A percentile compares a stretch with the other conserved stretches of the same genome.
phyloP scores from a whole-genome alignment of 2,888 invertebrate species.

The Cheilosia grossa region DNA sequence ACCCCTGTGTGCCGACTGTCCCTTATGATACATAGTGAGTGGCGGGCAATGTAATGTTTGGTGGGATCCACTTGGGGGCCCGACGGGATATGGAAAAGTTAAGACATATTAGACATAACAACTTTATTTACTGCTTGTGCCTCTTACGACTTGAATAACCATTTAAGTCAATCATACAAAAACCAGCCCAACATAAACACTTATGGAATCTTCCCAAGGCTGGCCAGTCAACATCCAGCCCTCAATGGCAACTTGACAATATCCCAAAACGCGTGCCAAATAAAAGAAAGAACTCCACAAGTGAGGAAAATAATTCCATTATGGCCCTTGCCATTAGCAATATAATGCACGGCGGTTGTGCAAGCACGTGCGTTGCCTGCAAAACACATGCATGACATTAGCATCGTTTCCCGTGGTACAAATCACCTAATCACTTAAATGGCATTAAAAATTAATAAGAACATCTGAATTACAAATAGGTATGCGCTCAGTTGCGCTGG shows the following conservation, averaged over 20 bases:
- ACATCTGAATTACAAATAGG: constrained; percentile 54
- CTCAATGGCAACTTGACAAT: not conserved
- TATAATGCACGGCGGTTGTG: constrained; percentile 38
- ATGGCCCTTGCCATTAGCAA: constrained; percentile 23
- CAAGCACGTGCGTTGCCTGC: constrained; percentile 51
- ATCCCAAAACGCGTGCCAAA: constrained; percentile 1
- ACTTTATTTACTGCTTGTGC: no score
- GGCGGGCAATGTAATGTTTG: no score
- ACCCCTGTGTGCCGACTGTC: no score
- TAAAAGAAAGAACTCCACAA: constrained; percentile 17
- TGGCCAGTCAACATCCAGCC: no score
- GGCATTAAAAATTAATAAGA: constrained; percentile 63
- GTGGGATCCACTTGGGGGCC: no score
- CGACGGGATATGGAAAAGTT: no score
- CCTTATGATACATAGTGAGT: no score
- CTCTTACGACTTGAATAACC: no score
- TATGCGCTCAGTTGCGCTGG: constrained; percentile 4
- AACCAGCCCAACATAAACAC: no score
- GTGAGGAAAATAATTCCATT: constrained; percentile 35
- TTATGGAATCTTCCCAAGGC: no score
- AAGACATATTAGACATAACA: no score
- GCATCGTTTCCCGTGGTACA: constrained; percentile 57
- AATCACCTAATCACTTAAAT: constrained; percentile 66
- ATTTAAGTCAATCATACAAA: no score
- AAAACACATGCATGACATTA: constrained; percentile 36